phyloP scores from a whole-genome alignment of 2,113 vertebrate species.

The Morone saxatilis region DNA sequence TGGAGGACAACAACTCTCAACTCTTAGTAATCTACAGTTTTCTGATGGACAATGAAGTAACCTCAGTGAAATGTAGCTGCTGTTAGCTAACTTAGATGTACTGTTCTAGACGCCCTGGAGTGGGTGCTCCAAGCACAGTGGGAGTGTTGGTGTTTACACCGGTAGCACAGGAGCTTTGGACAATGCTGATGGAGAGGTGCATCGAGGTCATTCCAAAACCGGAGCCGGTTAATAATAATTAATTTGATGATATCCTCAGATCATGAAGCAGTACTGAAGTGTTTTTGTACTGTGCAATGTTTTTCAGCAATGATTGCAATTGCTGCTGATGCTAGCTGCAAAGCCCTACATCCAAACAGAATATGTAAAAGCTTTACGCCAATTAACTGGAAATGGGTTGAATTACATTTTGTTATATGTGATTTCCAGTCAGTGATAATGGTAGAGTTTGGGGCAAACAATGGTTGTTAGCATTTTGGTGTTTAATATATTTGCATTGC shows the following conservation, averaged over 20 bases:
- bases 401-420: neutral
- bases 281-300: neutral
- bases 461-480: neutral
- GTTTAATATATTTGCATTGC: neutral
- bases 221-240: neutral
- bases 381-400: neutral
- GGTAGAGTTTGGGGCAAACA: neutral
- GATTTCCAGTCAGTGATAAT: conserved; percentile 8
- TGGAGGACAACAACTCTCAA: too few relatives aligned
- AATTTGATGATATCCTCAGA: neutral
- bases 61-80: too few relatives aligned
- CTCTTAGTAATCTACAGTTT: too few relatives aligned
- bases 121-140: too few relatives aligned
- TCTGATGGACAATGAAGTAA: too few relatives aligned
- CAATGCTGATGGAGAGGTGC: too few relatives aligned
- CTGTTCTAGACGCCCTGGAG: too few relatives aligned
- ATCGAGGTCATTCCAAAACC: too few relatives aligned
- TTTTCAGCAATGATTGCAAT: neutral
- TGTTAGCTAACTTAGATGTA: too few relatives aligned
- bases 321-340: neutral
- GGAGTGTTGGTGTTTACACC: too few relatives aligned
- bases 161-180: too few relatives aligned
- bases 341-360: neutral
- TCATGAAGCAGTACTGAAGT: neutral
- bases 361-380: conserved; percentile 7